phyloP scores from a whole-genome alignment of 1,140 invertebrate genomes.

The Wiebesia pumilae region DNA sequence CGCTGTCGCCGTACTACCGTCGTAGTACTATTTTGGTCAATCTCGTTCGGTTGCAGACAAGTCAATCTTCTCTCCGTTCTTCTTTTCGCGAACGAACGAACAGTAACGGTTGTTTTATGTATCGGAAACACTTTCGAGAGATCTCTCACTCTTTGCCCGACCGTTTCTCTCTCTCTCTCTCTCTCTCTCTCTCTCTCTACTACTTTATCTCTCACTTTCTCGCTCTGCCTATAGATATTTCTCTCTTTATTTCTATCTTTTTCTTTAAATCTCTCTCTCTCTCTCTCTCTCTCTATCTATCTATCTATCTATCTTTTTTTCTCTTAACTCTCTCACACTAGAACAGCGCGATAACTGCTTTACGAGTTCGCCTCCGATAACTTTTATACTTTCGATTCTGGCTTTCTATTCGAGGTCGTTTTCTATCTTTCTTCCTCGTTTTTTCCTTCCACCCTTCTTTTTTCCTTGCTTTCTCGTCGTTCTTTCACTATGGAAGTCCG shows the following conservation, averaged over 20 bases:
- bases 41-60: slow-evolving; percentile 48
- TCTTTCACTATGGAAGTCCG: slow-evolving; percentile 1
- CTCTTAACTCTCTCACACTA: slow-evolving; percentile 27
- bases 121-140: slow-evolving; percentile 51
- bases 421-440: slow-evolving; percentile 13
- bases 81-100: slow-evolving; percentile 10
- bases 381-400: slow-evolving; percentile 53
- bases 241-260: background rate
- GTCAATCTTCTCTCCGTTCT: slow-evolving; percentile 47
- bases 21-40: slow-evolving; percentile 45
- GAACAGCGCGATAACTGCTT: slow-evolving; percentile 51
- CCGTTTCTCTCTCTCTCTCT: background rate
- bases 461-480: background rate
- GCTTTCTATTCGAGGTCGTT: slow-evolving; percentile 49
- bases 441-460: background rate
- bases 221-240: no score
- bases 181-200: background rate
- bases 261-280: background rate
- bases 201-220: background rate
- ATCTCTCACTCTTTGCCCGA: background rate
- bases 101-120: slow-evolving; percentile 39
- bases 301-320: background rate
- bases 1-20: background rate
- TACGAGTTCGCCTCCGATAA: slow-evolving; percentile 53
- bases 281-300: background rate